Conservation (phyloP, 2,888 invertebrate species). For the Hermaeophaga mercurialis region DNA sequence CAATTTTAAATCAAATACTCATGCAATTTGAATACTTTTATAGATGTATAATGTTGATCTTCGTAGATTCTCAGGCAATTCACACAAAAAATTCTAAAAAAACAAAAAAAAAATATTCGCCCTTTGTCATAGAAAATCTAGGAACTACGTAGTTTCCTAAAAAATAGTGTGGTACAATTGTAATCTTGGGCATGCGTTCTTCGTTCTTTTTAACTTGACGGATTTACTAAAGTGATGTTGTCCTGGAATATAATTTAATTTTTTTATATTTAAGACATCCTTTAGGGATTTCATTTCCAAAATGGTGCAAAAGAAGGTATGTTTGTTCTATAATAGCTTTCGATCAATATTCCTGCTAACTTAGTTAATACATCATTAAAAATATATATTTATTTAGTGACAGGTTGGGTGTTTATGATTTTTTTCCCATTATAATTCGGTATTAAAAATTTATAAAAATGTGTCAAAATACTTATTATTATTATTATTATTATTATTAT, state of each 20-base stretch:
- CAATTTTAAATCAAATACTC: no score
- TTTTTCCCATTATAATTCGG: no score
- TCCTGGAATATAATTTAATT: constrained; percentile 23
- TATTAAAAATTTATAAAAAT: no score
- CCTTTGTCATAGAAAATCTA: no score
- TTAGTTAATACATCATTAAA: neutral
- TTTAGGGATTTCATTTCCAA: constrained; percentile 32
- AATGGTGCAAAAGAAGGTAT: constrained; percentile 54
- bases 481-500: no score
- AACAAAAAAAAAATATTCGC: no score
- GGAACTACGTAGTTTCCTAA: no score
- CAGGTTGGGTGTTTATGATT: constrained; percentile 8
- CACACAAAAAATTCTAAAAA: no score
- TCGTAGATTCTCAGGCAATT: no score
- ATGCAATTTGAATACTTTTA: no score
- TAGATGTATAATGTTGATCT: no score
- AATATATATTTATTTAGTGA: neutral
- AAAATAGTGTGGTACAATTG: constrained; percentile 9
- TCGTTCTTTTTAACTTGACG: constrained; percentile 29
- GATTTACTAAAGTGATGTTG: constrained; percentile 21
- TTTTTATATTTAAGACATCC: constrained; percentile 41
- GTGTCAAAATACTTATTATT: no score
- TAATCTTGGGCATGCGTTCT: constrained; percentile 6
- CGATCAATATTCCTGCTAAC: constrained; percentile 8
- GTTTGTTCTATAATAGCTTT: constrained; percentile 14